Percentiles rank a stretch among this genome's conserved stretches.
These are phyloP conservation scores for Drosophila obscura DNA, from an alignment of 1,140 invertebrate genomes.

Conservation along the genomic window DNA sequence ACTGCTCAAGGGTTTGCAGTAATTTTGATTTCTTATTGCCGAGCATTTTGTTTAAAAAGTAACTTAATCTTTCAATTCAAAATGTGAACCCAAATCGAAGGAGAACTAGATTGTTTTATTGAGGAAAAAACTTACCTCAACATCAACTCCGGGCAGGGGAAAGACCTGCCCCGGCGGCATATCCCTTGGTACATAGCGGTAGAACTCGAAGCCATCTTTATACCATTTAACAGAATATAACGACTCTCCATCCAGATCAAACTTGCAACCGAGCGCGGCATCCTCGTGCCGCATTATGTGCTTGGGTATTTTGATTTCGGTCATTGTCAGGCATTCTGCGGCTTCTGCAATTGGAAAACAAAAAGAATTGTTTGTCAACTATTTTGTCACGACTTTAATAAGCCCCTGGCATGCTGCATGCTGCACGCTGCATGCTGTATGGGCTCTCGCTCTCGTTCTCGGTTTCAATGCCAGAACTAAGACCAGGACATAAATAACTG, in stretches of 20 bases:
- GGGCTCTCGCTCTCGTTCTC: slow-evolving; percentile 3
- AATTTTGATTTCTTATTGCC: slow-evolving; percentile 61
- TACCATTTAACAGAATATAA: slow-evolving; percentile 95
- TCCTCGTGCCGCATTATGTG: slow-evolving; percentile 88
- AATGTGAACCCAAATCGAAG: neutral
- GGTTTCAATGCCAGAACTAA: slow-evolving; percentile 67
- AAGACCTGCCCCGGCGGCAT: slow-evolving; percentile 89
- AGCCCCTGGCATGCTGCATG: slow-evolving; percentile 19
- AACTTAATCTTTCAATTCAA: slow-evolving; percentile 9
- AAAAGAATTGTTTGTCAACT: slow-evolving; percentile 32
- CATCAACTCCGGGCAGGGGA: slow-evolving; percentile 89
- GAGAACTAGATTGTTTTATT: slow-evolving; percentile 5
- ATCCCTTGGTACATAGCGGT: slow-evolving; percentile 90
- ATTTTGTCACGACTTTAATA: slow-evolving; percentile 52
- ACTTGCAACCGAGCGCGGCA: slow-evolving; percentile 90
- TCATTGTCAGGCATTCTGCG: slow-evolving; percentile 86
- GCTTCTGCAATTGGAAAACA: slow-evolving; percentile 41
- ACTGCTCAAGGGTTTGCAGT: slow-evolving; percentile 54
- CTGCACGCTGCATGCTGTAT: too few relatives aligned
- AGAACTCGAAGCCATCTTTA: slow-evolving; percentile 94
- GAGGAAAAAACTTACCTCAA: slow-evolving; percentile 88
- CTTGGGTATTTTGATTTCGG: slow-evolving; percentile 88
- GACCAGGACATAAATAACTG: slow-evolving; percentile 74
- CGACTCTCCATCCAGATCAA: slow-evolving; percentile 91
- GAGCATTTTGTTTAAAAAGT: slow-evolving; percentile 33